A percentile compares a stretch with the other conserved stretches of the same genome.
phyloP scores from a whole-genome alignment of 2,888 invertebrate species.

The Microctonus brassicae region DNA sequence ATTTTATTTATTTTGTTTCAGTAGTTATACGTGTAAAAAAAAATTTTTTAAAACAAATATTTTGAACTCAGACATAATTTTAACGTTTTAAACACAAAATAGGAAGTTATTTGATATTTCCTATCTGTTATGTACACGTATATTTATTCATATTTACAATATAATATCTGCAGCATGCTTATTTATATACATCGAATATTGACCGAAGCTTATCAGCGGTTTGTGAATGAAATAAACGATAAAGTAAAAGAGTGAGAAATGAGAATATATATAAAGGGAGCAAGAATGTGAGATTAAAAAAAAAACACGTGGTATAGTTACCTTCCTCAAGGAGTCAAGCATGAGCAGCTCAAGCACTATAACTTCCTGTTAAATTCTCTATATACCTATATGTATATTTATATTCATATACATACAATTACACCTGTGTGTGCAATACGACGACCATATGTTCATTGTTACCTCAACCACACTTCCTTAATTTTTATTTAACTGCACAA shows the following conservation, averaged over 20 bases:
- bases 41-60: no score
- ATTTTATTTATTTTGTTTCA: no score
- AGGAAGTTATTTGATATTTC: not conserved
- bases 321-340: slow-evolving; percentile 47
- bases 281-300: not conserved
- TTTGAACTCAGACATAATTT: no score
- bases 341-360: slow-evolving; percentile 36
- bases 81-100: not conserved
- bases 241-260: not conserved
- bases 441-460: slow-evolving; percentile 51
- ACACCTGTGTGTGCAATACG: slow-evolving; percentile 51
- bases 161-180: no score
- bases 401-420: slow-evolving; percentile 47
- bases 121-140: not conserved
- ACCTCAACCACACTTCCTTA: slow-evolving; percentile 55
- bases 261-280: not conserved
- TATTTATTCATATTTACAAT: not conserved
- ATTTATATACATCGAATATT: not conserved
- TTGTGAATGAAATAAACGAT: not conserved
- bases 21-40: no score
- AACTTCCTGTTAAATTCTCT: slow-evolving; percentile 45
- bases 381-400: slow-evolving; percentile 48
- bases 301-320: slow-evolving; percentile 28
- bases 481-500: not conserved
- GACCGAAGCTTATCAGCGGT: not conserved